phyloP scores from a whole-genome alignment of 2,113 vertebrate species.

The Pycnonotus jocosus region DNA sequence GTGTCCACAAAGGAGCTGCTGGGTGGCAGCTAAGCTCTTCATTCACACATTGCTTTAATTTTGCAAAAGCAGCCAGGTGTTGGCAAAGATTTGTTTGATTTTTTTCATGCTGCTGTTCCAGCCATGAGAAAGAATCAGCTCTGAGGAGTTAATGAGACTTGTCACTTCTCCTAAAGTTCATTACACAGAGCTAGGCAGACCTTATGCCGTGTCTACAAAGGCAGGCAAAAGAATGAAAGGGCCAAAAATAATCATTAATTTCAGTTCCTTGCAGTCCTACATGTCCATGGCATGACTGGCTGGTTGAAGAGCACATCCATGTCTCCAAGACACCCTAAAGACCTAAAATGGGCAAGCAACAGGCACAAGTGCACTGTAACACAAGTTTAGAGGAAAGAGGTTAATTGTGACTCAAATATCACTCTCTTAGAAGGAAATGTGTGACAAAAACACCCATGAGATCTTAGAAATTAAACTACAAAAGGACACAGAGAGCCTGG shows the following conservation, averaged over 20 bases:
- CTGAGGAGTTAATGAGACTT: neutral
- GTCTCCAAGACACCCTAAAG: neutral
- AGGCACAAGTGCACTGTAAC: neutral
- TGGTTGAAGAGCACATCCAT: neutral
- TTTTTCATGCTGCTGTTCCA: neutral
- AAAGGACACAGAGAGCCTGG: neutral
- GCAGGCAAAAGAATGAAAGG: neutral
- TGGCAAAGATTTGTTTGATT: neutral
- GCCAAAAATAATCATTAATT: neutral
- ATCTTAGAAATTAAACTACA: neutral
- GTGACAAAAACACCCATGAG: neutral
- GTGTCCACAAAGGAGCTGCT: neutral
- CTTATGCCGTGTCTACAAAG: neutral
- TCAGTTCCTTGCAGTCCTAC: neutral
- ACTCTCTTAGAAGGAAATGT: neutral
- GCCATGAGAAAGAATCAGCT: neutral
- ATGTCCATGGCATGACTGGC: neutral
- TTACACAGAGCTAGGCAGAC: neutral
- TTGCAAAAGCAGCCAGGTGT: neutral
- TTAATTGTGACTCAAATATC: neutral
- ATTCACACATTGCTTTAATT: neutral
- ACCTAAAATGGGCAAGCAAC: neutral
- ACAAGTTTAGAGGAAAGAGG: neutral
- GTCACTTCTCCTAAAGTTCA: neutral
- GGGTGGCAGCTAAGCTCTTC: neutral